Base-by-base conservation (phyloP, 2,797 vertebrate genomes). In the Taenioides sp. region DNA sequence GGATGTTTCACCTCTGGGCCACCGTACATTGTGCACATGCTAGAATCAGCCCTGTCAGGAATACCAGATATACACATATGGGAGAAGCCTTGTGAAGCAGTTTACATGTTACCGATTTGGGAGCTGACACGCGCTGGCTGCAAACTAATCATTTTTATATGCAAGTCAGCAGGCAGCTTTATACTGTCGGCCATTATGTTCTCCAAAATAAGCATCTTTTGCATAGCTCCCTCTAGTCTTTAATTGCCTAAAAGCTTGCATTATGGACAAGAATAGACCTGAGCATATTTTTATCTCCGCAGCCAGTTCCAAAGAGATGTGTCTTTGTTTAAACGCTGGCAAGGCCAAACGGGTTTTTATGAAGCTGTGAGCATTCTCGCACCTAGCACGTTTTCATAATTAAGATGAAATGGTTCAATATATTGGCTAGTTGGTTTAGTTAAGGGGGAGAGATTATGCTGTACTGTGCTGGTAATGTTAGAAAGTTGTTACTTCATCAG, bases 131-230 rank as follows among this genome's bases (percentile, higher is more conserved):
- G 9, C 23, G 23, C 23, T 20, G 43, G 16, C 40, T 49, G 64
- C 64, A 65, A 65, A 65, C 64, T 65, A 65, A 65, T 65, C 43
- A 49, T 49, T 65, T 65, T 65, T 65, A 12, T 50, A 50, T 65
- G 64, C 64, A 65, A 50, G 64, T 50, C 64, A 65, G 64, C 64
- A 50, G 43, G 64, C 23, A 18, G 64, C 64, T 65, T 65, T 65
- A 50, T 43, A 49, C 63, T 10, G 64, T 50, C 23, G 9, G 64
- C 64, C 43, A 65, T 65, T 65, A 49, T 27, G 25, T 49, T 65
- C 64, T 65, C 64, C 64, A 65, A 65, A 65, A 65, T 65, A 65
- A 65, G 64, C 64, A 65, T 65, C 64, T 65, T 65, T 65, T 65
- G 64, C 23, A 65, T 50, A 43, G 43, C 64, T 65, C 64, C 64